Conservation (phyloP, 2,113 vertebrate species). For the Lota lota region DNA sequence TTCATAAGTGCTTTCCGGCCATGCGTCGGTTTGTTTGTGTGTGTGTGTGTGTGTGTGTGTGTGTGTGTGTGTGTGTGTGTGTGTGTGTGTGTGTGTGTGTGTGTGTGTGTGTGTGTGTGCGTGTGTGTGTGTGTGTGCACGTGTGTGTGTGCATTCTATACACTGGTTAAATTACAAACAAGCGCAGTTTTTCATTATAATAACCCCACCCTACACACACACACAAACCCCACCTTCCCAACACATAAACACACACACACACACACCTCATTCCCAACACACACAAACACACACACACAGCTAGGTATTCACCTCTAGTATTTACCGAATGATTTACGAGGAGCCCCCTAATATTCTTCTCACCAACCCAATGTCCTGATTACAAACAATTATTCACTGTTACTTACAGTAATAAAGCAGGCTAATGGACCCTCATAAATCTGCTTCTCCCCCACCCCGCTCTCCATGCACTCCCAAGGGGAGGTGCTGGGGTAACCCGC, state of each 20-base stretch:
- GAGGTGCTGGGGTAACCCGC: constrained; percentile 3
- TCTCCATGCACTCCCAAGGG: constrained; percentile 15
- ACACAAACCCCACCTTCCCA: background rate
- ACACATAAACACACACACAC: background rate
- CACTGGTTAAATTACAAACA: constrained; percentile 64
- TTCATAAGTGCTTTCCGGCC: constrained; percentile 52
- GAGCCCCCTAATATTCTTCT: constrained; percentile 60
- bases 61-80: background rate
- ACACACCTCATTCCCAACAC: constrained; percentile 32
- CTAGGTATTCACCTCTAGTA: constrained; percentile 22
- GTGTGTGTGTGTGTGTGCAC: background rate
- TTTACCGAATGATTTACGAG: constrained; percentile 70
- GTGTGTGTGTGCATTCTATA: constrained; percentile 9
- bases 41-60: background rate
- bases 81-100: too few relatives aligned
- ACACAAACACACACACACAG: background rate
- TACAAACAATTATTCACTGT: constrained; percentile 76
- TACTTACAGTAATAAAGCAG: constrained; percentile 73
- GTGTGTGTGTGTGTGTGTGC: constrained; percentile 12
- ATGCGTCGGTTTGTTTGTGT: constrained; percentile 21
- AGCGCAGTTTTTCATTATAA: constrained; percentile 36
- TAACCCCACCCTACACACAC: constrained; percentile 44
- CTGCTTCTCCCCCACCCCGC: constrained; percentile 18
- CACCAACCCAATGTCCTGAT: constrained; percentile 68
- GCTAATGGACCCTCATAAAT: constrained; percentile 73